Conservation (phyloP, 2,888 invertebrate genomes). For the Trilocha varians region DNA sequence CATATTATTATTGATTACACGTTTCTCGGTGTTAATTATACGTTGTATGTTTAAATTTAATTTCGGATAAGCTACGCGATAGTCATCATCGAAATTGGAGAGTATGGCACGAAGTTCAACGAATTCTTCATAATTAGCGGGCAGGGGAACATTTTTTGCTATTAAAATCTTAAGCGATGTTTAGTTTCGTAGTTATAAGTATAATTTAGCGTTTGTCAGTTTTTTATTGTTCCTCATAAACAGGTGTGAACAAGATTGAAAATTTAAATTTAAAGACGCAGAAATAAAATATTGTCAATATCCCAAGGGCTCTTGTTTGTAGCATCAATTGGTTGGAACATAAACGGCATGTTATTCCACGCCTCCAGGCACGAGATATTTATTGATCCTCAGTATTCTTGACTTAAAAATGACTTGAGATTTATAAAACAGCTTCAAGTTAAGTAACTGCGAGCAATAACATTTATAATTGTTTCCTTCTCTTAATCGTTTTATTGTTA, state of each 20-base stretch:
- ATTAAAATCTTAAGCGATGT: not conserved
- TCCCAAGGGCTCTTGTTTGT: not conserved
- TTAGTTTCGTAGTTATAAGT: not conserved
- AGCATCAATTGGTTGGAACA: not conserved
- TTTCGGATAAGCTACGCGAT: slow-evolving; percentile 33
- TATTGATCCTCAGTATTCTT: slow-evolving; percentile 28
- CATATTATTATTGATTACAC: slow-evolving; percentile 61
- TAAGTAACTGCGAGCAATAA: too few relatives aligned
- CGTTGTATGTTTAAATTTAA: slow-evolving; percentile 50
- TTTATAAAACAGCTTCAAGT: too few relatives aligned
- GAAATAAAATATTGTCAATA: not conserved
- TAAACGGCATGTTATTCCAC: slow-evolving; percentile 20
- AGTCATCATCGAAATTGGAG: slow-evolving; percentile 23
- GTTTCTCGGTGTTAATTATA: slow-evolving; percentile 58
- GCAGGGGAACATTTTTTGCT: not conserved
- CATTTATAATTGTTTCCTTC: too few relatives aligned
- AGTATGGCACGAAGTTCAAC: slow-evolving; percentile 10
- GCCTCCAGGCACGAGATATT: slow-evolving; percentile 52
- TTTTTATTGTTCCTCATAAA: not conserved
- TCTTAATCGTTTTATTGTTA: too few relatives aligned
- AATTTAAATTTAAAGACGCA: not conserved
- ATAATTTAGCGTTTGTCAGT: not conserved
- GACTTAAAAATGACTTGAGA: too few relatives aligned
- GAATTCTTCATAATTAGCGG: not conserved
- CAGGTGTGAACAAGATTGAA: not conserved